Conservation (phyloP, 2,797 vertebrate species). For the Mycteria americana region DNA sequence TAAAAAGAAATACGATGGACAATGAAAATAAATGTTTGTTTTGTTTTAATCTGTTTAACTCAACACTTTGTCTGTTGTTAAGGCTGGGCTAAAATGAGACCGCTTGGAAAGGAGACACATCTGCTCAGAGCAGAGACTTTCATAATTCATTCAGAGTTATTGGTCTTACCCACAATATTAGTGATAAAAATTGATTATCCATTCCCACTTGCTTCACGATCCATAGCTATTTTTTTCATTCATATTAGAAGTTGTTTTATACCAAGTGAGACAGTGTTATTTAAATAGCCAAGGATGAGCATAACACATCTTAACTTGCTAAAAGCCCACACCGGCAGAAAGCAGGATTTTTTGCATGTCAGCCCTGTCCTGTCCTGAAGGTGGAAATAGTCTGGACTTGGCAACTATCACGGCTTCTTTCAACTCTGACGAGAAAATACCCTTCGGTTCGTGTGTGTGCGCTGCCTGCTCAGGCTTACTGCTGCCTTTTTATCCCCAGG, state of each 20-base stretch:
- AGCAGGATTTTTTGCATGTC: slow-evolving; percentile 12
- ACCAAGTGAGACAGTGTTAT: slow-evolving; percentile 61
- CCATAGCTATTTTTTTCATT: slow-evolving; percentile 73
- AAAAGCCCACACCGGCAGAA: slow-evolving; percentile 51
- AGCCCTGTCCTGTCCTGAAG: neutral
- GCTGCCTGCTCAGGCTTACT: neutral
- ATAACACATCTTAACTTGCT: slow-evolving; percentile 49
- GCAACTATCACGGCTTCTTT: neutral
- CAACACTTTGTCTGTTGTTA: neutral
- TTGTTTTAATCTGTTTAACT: neutral
- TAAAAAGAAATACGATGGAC: neutral
- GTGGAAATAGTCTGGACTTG: slow-evolving; percentile 10
- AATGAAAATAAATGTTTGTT: neutral
- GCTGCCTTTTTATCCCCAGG: neutral
- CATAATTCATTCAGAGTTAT: slow-evolving; percentile 71
- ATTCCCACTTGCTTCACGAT: slow-evolving; percentile 75
- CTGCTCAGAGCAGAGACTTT: slow-evolving; percentile 49
- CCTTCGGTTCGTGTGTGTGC: neutral
- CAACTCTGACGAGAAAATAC: neutral
- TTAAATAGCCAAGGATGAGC: slow-evolving; percentile 65
- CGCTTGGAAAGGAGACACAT: slow-evolving; percentile 19
- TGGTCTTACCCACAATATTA: slow-evolving; percentile 70
- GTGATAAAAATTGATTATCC: slow-evolving; percentile 81
- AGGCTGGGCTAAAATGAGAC: slow-evolving; percentile 8
- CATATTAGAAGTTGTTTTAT: slow-evolving; percentile 67